Percentiles rank a stretch among this genome's conserved stretches.
These are phyloP conservation scores for Sarcophaga rosellei DNA, from an alignment of 2,888 invertebrate genomes.

Conservation along the genomic window DNA sequence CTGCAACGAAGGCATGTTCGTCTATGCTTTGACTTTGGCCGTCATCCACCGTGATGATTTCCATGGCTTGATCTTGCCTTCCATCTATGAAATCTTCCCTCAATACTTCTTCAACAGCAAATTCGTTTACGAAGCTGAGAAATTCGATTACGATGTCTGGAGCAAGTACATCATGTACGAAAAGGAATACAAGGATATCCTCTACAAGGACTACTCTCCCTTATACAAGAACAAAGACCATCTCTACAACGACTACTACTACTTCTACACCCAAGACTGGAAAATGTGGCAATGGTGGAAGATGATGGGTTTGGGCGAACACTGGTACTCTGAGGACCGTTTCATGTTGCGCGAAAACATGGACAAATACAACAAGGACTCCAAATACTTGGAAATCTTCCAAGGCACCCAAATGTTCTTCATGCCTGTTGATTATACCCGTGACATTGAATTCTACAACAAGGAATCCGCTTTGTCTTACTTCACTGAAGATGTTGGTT, in stretches of 20 bases:
- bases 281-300: slow-evolving; percentile 72
- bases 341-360: slow-evolving; percentile 67
- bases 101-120: slow-evolving; percentile 84
- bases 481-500: slow-evolving; percentile 86
- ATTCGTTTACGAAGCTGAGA: slow-evolving; percentile 80
- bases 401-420: slow-evolving; percentile 70
- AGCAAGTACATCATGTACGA: slow-evolving; percentile 71
- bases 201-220: slow-evolving; percentile 77
- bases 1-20: slow-evolving; percentile 86
- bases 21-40: slow-evolving; percentile 85
- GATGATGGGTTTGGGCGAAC: slow-evolving; percentile 71
- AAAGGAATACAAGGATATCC: slow-evolving; percentile 71
- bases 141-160: slow-evolving; percentile 70
- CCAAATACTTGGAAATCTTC: slow-evolving; percentile 60
- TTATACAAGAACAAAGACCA: slow-evolving; percentile 64
- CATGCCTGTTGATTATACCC: slow-evolving; percentile 83
- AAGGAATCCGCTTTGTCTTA: slow-evolving; percentile 84
- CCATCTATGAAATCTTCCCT: slow-evolving; percentile 76
- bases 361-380: slow-evolving; percentile 52
- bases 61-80: slow-evolving; percentile 76
- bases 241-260: slow-evolving; percentile 38
- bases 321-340: slow-evolving; percentile 66
- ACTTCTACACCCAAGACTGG: slow-evolving; percentile 67
- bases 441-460: slow-evolving; percentile 79
- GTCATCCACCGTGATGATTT: slow-evolving; percentile 85